phyloP scores from a whole-genome alignment of 2,113 vertebrate species.

The Conger conger region DNA sequence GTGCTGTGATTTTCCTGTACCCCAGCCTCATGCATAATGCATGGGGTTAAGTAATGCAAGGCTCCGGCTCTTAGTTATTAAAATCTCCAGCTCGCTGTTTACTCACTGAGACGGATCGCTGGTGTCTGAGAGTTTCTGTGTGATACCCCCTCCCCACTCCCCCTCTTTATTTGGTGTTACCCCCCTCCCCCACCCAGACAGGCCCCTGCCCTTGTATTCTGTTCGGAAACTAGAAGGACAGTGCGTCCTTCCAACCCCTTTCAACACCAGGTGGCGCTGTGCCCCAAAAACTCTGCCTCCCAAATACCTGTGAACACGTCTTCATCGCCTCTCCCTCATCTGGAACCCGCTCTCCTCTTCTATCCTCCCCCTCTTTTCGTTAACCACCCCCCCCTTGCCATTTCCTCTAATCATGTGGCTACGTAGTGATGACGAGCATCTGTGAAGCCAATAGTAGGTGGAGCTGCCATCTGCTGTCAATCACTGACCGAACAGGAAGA shows the following conservation, averaged over 20 bases:
- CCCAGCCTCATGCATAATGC: constrained; percentile 70
- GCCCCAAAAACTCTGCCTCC: neutral
- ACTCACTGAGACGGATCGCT: constrained; percentile 44
- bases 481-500: neutral
- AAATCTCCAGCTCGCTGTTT: constrained; percentile 54
- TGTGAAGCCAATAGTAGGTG: neutral
- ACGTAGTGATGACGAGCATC: constrained; percentile 4
- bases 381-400: no score
- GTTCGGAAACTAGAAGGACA: neutral
- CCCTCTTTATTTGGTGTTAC: neutral
- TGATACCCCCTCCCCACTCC: constrained; percentile 21
- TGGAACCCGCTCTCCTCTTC: neutral
- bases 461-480: neutral
- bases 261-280: neutral
- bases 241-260: neutral
- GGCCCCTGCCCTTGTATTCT: neutral
- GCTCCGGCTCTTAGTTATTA: constrained; percentile 70
- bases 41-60: constrained; percentile 69
- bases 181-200: neutral
- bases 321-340: neutral
- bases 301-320: neutral
- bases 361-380: neutral
- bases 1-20: constrained; percentile 66
- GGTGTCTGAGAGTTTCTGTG: constrained; percentile 53
- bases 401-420: neutral